These are phyloP conservation scores for Empis livida DNA, from an alignment of 2,888 invertebrate genomes.

Conservation along the genomic window DNA sequence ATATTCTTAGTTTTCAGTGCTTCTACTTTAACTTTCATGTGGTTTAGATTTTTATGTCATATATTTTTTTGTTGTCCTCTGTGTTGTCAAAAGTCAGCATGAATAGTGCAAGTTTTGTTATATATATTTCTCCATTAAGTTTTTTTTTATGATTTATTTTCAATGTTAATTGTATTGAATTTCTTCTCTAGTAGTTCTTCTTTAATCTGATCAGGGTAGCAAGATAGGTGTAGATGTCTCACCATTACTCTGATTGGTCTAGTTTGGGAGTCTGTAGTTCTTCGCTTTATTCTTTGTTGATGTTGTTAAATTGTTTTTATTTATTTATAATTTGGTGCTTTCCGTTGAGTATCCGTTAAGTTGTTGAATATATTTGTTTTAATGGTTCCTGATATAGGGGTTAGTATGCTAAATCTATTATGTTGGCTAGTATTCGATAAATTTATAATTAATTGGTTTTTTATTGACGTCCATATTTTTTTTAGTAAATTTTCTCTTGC, in stretches of 20 bases:
- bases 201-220: background rate
- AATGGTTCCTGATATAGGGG: too few species aligned
- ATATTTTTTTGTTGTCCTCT: background rate
- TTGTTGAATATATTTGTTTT: too few species aligned
- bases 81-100: background rate
- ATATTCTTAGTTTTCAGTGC: background rate
- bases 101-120: background rate
- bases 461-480: too few species aligned
- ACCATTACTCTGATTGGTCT: background rate
- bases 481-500: too few species aligned
- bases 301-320: too few species aligned
- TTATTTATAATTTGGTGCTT: too few species aligned
- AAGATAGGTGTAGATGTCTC: background rate
- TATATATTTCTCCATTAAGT: background rate
- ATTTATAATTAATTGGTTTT: too few species aligned
- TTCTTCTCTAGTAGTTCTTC: background rate
- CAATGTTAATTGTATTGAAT: background rate
- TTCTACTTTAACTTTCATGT: background rate
- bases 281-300: too few species aligned
- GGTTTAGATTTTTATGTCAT: background rate
- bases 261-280: background rate
- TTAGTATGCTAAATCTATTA: too few species aligned
- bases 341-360: too few species aligned
- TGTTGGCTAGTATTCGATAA: too few species aligned
- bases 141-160: background rate